phyloP scores from a whole-genome alignment of 2,888 invertebrate genomes.

The Melipona bicolor region DNA sequence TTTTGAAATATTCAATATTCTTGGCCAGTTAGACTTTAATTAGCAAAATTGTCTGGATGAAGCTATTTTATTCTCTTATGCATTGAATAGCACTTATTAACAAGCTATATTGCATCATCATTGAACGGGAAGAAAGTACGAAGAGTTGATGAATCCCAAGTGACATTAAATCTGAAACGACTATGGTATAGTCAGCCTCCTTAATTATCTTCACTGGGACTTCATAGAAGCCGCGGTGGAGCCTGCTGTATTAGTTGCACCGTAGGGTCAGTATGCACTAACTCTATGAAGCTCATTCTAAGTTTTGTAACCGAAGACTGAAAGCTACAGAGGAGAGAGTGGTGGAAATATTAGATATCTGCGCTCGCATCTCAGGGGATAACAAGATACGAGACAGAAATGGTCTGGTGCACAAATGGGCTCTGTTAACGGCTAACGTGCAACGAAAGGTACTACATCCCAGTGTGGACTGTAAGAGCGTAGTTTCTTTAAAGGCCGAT shows the following conservation, averaged over 20 bases:
- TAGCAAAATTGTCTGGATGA: no score
- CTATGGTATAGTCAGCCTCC: background rate
- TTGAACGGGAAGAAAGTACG: background rate
- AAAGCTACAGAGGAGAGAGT: slow-evolving; percentile 16
- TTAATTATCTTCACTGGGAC: background rate
- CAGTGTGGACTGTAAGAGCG: background rate
- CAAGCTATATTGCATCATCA: background rate
- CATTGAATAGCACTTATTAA: background rate
- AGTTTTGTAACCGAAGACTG: slow-evolving; percentile 30
- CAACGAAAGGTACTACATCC: slow-evolving; percentile 34
- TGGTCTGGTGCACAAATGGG: slow-evolving; percentile 67
- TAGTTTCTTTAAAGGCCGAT: background rate
- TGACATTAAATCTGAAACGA: background rate
- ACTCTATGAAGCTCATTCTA: background rate
- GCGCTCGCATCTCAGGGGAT: slow-evolving; percentile 66
- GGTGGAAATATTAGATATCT: slow-evolving; percentile 64
- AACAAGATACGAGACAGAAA: slow-evolving; percentile 70
- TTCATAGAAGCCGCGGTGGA: background rate
- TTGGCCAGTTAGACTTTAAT: no score
- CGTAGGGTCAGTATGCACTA: background rate
- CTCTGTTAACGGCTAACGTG: slow-evolving; percentile 58
- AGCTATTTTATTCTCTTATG: no score
- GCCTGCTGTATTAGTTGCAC: background rate
- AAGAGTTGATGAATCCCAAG: background rate
- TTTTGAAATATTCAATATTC: no score